Percentiles rank a stretch among this genome's conserved stretches.
phyloP scores from a whole-genome alignment of 92 coral and sea anemone genomes.

The Umimayanthus kanabou region DNA sequence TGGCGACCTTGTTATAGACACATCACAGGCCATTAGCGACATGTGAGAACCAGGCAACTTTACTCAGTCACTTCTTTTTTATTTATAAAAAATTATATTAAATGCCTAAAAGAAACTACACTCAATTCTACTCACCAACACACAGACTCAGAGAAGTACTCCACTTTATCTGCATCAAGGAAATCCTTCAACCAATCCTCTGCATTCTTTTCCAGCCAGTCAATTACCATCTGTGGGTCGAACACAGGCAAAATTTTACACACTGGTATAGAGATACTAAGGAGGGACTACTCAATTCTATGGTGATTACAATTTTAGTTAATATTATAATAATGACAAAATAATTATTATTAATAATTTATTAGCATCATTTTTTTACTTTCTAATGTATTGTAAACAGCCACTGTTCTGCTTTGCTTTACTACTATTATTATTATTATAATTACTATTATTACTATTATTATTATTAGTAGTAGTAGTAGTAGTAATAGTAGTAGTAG shows the following conservation, averaged over 20 bases:
- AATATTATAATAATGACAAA: neutral
- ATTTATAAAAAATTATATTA: no score
- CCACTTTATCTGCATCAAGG: conserved; percentile 85
- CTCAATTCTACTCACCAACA: conserved; percentile 72
- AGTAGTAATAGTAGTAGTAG: no score
- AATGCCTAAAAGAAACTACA: no score
- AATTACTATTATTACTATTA: no score
- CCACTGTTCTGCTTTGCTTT: no score
- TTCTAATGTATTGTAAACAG: no score
- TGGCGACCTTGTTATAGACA: no score
- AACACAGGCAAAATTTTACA: neutral
- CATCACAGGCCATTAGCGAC: neutral
- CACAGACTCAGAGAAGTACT: conserved; percentile 88
- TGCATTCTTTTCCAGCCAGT: conserved; percentile 97
- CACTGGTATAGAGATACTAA: neutral
- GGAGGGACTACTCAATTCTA: neutral
- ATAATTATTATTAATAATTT: no score
- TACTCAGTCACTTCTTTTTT: no score
- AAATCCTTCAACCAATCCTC: conserved; percentile 85
- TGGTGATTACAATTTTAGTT: neutral
- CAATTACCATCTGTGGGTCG: conserved; percentile 78
- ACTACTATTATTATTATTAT: no score
- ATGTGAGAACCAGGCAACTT: neutral
- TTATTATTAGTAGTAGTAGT: no score
- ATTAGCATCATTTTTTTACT: no score